Evolutionary conservation across 2,888 invertebrate genomes (phyloP).

Genomic region (Agrilus mali): DNA sequence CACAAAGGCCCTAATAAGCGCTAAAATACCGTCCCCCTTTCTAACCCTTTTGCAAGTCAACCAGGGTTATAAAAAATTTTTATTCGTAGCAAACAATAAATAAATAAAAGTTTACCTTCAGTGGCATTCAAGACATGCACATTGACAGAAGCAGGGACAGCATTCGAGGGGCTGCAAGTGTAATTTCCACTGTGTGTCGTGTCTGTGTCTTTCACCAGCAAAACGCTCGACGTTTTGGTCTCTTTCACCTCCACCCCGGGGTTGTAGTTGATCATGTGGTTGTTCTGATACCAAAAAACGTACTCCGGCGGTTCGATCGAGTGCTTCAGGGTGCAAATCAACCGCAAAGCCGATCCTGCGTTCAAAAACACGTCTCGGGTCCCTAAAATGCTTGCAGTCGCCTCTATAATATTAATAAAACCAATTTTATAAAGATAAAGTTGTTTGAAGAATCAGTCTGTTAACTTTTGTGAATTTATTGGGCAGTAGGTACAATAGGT

Average conservation of each 20-base stretch:
- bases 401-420: constrained; percentile 34
- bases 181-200: constrained; percentile 51
- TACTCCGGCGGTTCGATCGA: constrained; percentile 43
- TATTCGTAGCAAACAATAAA: background rate
- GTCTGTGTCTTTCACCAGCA: constrained; percentile 50
- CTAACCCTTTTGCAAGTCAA: too few relatives aligned
- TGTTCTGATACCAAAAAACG: constrained; percentile 49
- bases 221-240: constrained; percentile 44
- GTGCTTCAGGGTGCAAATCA: constrained; percentile 41
- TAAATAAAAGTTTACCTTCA: constrained; percentile 26
- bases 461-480: too few relatives aligned
- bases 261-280: constrained; percentile 49
- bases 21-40: too few relatives aligned
- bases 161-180: constrained; percentile 56
- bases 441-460: background rate
- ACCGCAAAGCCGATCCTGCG: constrained; percentile 42
- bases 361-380: constrained; percentile 46
- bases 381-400: constrained; percentile 43
- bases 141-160: constrained; percentile 48
- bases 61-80: too few relatives aligned
- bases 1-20: too few relatives aligned
- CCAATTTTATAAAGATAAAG: background rate
- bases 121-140: constrained; percentile 58
- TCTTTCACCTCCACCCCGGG: constrained; percentile 39
- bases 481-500: too few relatives aligned